Evolutionary conservation across 2,113 vertebrate genomes (phyloP).

Genomic region (Ammospiza nelsoni): DNA sequence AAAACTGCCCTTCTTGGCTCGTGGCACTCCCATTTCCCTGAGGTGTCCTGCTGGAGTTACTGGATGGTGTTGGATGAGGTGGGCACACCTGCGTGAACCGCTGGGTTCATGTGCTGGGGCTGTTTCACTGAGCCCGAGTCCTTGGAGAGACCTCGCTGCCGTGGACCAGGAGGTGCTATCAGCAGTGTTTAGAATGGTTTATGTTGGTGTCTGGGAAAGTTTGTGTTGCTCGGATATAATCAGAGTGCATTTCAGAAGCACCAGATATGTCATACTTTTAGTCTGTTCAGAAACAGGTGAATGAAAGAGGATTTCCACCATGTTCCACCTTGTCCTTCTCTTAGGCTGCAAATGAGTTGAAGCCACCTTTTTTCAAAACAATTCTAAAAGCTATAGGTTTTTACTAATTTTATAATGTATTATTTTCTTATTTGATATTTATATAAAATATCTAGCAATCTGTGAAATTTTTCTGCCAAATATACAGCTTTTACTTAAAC

Average conservation of each 20-base stretch:
- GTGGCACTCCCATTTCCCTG: accelerated
- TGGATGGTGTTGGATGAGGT: not conserved
- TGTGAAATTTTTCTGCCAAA: not conserved
- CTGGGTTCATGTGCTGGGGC: accelerated
- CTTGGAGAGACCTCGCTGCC: not conserved
- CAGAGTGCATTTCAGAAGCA: not conserved
- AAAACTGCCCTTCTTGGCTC: not conserved
- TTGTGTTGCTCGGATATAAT: not conserved
- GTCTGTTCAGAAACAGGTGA: not conserved
- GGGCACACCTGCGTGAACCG: accelerated
- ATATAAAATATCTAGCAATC: not conserved
- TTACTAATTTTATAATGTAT: not conserved
- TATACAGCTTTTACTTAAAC: not conserved
- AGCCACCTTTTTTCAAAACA: not conserved
- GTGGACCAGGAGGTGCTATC: not conserved
- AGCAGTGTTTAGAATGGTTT: not conserved
- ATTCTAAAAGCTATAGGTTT: not conserved
- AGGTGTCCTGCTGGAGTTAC: not conserved
- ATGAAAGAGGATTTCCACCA: not conserved
- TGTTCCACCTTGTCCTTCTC: not conserved
- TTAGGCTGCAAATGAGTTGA: not conserved
- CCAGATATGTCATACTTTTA: accelerated
- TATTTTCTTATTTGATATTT: not conserved
- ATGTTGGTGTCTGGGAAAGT: not conserved
- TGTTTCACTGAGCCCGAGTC: not conserved